Conservation (phyloP, 1,140 invertebrate genomes). For the Paraescarpia echinospica region DNA sequence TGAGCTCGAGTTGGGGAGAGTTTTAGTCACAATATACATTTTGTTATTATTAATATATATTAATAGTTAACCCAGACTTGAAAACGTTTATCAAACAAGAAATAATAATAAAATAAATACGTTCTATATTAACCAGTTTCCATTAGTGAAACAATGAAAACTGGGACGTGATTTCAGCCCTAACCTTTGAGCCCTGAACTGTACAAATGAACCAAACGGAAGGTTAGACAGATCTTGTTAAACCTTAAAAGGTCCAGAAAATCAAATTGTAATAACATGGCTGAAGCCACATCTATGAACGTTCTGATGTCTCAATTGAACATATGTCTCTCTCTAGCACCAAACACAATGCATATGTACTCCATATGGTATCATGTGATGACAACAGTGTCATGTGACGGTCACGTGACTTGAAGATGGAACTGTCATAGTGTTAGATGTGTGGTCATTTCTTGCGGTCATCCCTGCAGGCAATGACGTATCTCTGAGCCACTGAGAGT, state of each 20-base stretch:
- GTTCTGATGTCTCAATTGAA: background rate
- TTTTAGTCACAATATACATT: too few species aligned
- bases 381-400: slow-evolving; percentile 68
- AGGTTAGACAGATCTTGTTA: background rate
- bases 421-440: slow-evolving; percentile 57
- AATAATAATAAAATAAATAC: background rate
- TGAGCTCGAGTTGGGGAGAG: too few species aligned
- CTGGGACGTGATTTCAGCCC: background rate
- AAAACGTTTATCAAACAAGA: background rate
- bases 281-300: background rate
- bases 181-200: too few species aligned
- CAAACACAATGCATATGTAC: background rate
- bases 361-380: background rate
- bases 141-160: background rate
- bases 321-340: background rate
- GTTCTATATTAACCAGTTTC: background rate
- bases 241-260: too few species aligned
- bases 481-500: slow-evolving; percentile 88
- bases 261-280: background rate
- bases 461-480: slow-evolving; percentile 85
- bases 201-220: background rate
- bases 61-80: background rate
- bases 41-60: background rate
- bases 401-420: too few species aligned
- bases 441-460: slow-evolving; percentile 55